Base-by-base conservation (phyloP, 2,888 invertebrate genomes). In the Scelioninae gen. 1 region DNA sequence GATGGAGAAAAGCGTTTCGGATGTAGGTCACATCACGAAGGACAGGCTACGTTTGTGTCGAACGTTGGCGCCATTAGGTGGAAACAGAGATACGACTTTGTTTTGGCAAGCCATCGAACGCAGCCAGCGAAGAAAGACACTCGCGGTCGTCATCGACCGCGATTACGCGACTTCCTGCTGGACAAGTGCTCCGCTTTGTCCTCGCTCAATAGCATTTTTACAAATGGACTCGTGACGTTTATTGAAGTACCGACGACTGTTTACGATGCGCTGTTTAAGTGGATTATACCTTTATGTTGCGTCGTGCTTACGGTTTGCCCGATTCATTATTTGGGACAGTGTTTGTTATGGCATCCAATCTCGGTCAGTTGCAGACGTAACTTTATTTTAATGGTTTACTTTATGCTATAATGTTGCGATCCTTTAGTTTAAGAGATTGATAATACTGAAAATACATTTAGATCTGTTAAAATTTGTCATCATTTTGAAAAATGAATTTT, bases 1-100 rank as follows among this genome's bases (percentile, higher is more conserved):
- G 6, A 45, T 13, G 56, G 29, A 38, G 60, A 51, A 60, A 60
- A 71, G 60, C 65, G 60, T 34, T 47, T 55, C 45, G 47, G 23
- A 65, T 74, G 55, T 74, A 34, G 65, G 74, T 74, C 74, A 65
- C 84, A 82, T 84, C 71, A 87, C 85, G 87, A 87, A 85, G 87
- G 85, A 77, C 69, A 69, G 82, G 75, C 71, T 85, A 84, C 85
- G 83, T 87, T 85, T 86, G 85, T 86, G 85, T 77, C 84, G 80
- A 80, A 63, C 79, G 81, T 84, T 83, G 81, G 68, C 81, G 77
- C 82, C 85, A 82, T 87, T 86, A 86, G 83, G 80, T 62, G 80
- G 66, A 45, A 79, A 74, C 76, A 75, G 65, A 79, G 62, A 79
- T 79, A 72, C 53, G 45, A 72, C 68, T 81, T 76, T 65, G 65